phyloP scores from a whole-genome alignment of 2,113 vertebrate species.

The Sturnira hondurensis region DNA sequence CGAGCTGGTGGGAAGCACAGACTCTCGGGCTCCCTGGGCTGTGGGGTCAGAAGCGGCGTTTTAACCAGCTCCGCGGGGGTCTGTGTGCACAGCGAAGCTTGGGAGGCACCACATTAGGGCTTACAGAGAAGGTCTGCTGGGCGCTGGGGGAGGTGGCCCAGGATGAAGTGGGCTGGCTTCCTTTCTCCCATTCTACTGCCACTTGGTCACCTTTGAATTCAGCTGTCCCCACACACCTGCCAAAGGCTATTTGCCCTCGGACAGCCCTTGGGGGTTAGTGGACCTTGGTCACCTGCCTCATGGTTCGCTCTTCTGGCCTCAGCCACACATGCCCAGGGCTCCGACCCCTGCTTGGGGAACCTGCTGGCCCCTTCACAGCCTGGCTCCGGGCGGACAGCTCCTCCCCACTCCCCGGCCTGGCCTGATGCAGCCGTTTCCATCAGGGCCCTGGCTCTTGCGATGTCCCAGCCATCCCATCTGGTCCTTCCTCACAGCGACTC shows the following conservation, averaged over 20 bases:
- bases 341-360: background rate
- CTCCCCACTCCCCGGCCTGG: rapidly evolving
- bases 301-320: background rate
- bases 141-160: background rate
- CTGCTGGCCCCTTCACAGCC: background rate
- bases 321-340: background rate
- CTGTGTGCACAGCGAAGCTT: rapidly evolving
- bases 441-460: background rate
- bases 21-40: no score
- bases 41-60: background rate
- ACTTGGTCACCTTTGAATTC: background rate
- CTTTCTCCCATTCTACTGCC: no score
- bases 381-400: no score
- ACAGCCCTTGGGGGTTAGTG: no score
- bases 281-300: background rate
- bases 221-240: background rate
- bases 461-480: background rate
- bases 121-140: background rate
- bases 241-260: background rate
- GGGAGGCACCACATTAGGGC: background rate
- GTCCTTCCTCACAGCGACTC: no score
- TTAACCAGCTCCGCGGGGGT: background rate
- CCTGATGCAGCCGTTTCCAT: background rate
- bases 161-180: background rate
- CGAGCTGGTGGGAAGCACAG: background rate